A percentile compares a stretch with the other conserved stretches of the same genome.
These are phyloP conservation scores for Phymorhynchus buccinoides DNA, from an alignment of 1,140 invertebrate species.

Conservation along the genomic window DNA sequence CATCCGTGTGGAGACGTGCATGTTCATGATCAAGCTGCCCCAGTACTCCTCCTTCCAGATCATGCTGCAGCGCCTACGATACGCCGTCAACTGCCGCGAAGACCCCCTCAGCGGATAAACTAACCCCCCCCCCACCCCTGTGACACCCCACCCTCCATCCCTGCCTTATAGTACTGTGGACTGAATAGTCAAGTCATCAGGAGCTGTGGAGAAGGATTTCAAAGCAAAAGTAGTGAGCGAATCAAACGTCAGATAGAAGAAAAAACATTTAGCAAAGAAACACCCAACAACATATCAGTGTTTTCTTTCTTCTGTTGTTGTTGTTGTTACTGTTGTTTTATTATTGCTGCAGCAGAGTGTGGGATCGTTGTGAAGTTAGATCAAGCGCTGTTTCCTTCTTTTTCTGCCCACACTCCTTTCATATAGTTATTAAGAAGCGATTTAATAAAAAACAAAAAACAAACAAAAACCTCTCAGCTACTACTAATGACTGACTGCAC, in stretches of 20 bases:
- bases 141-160: too few relatives aligned
- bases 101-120: conserved; percentile 72
- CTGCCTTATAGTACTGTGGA: not conserved
- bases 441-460: too few relatives aligned
- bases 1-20: conserved; percentile 73
- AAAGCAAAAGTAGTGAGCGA: too few relatives aligned
- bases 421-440: too few relatives aligned
- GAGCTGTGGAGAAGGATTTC: not conserved
- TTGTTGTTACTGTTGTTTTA: not conserved
- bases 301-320: not conserved
- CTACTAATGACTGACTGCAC: too few relatives aligned
- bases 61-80: conserved; percentile 70
- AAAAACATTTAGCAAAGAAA: not conserved
- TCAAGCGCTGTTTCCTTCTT: too few relatives aligned
- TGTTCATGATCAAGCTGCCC: conserved; percentile 74
- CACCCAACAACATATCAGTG: not conserved
- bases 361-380: too few relatives aligned
- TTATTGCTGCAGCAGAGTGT: too few relatives aligned
- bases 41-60: conserved; percentile 71
- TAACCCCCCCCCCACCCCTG: too few relatives aligned
- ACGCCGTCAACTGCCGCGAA: conserved; percentile 71
- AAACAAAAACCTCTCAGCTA: too few relatives aligned
- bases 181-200: not conserved
- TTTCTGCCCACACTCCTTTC: too few relatives aligned
- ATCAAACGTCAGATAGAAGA: not conserved